Conservation (phyloP, 2,797 vertebrate genomes). For the Microctenopoma steveboyesi region DNA sequence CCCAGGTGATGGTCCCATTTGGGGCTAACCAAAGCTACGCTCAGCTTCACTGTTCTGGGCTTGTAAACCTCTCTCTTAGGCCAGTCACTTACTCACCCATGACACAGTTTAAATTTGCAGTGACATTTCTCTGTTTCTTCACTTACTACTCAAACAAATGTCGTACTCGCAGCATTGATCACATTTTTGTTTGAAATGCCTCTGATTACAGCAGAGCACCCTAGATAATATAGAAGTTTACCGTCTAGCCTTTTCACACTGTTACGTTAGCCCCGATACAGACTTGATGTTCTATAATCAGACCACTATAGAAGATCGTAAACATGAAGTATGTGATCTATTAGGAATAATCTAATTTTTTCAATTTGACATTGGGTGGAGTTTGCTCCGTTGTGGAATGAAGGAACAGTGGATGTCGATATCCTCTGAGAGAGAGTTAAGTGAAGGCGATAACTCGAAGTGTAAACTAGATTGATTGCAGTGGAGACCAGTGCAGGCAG, state of each 20-base stretch:
- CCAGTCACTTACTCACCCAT: background rate
- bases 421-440: conserved; percentile 68
- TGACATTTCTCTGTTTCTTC: conserved; percentile 25
- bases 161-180: background rate
- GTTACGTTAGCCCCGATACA: background rate
- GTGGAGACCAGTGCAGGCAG: conserved; percentile 42
- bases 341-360: conserved; percentile 22
- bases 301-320: background rate
- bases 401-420: conserved; percentile 63
- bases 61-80: conserved; percentile 17
- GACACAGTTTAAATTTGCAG: conserved; percentile 14
- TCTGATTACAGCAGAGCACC: background rate
- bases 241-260: background rate
- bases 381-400: conserved; percentile 24
- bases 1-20: conserved; percentile 59
- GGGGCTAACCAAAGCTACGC: conserved; percentile 34
- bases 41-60: conserved; percentile 27
- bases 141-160: conserved; percentile 1
- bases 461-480: conserved; percentile 74
- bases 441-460: conserved; percentile 72
- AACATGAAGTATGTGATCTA: background rate
- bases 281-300: conserved; percentile 1
- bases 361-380: conserved; percentile 19
- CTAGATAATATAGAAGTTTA: background rate
- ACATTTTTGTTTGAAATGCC: background rate